Base-by-base conservation (phyloP, 2,888 invertebrate genomes). In the Sinopyrophorus schimmeli region DNA sequence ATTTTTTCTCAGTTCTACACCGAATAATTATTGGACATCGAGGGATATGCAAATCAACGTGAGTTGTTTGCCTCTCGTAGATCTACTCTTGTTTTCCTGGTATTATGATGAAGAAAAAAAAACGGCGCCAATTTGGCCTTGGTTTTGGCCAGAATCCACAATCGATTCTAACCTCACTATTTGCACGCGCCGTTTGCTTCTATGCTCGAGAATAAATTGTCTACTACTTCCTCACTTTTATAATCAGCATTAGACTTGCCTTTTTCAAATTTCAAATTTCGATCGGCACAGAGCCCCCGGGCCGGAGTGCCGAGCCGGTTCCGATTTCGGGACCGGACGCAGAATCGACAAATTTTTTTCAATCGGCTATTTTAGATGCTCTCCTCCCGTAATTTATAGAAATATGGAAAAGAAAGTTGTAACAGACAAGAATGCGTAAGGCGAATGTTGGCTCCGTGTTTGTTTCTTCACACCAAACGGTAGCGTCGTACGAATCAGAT, bases 1-100 rank as follows among this genome's bases (percentile, higher is more conserved):
- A 23, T 58, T 56, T 51, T 55, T 56, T 55, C 39, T 34, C 41
- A 24, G 37, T 44, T 38, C 47, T 34, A 38, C 43, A 31, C 46
- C 58, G 60, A 58, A 60, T 58, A 53, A 57, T 57, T 55, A 53
- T 56, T 53, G 27, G 32, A 31, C 47, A 30, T 39, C 59, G n/a
- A n/a, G 64, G 65, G 59, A 61, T 62, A 62, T 57, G 60, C 59
- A 54, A 56, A 54, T 54, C 42, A 55, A 65, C 60, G 65, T 66
- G 63, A 59, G 65, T 66, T 55, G 21, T n/a, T n/a, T 9, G 28
- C 17, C 50, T 31, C 12, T n/a, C n/a, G 15, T 27, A 49, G 26
- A 37, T 49, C 20, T 47, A 30, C 32, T 38, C 30, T 12, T 47
- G 49, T 55, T 54, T 48, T 47, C 9, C 12, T 16, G 28, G 44